Conservation (phyloP, 2,888 invertebrate species). For the Chrysolina americana region DNA sequence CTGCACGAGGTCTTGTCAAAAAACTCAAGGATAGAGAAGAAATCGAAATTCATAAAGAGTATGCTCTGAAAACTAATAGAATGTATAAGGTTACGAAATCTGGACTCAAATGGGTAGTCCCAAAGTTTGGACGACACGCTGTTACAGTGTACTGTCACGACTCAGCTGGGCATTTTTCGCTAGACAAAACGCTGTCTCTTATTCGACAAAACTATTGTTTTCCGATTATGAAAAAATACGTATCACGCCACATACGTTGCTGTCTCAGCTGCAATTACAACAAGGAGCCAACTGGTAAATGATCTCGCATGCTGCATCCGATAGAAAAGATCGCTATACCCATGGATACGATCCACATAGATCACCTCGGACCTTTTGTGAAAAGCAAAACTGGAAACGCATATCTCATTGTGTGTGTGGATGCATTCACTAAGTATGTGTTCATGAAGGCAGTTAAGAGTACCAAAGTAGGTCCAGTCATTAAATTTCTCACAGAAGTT, state of each 20-base stretch:
- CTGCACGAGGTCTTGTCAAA: constrained; percentile 1
- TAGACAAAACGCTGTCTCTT: constrained; percentile 28
- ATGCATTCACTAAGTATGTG: constrained; percentile 60
- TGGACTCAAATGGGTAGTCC: constrained; percentile 28
- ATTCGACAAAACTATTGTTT: constrained; percentile 43
- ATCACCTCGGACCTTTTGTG: constrained; percentile 40
- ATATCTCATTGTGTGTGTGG: constrained; percentile 56
- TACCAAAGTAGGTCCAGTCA: constrained; percentile 36
- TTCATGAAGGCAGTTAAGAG: constrained; percentile 50
- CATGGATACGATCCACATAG: constrained; percentile 40
- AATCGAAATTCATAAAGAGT: constrained; percentile 21
- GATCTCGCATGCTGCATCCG: constrained; percentile 28
- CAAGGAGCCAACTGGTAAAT: constrained; percentile 35
- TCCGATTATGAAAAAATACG: constrained; percentile 41
- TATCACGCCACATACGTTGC: constrained; percentile 21
- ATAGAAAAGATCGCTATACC: constrained; percentile 33
- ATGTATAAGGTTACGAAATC: constrained; percentile 3
- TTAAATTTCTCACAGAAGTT: constrained; percentile 30
- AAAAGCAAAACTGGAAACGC: constrained; percentile 10
- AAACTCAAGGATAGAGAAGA: constrained; percentile 19
- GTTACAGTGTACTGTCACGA: constrained; percentile 23
- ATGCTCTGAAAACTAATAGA: constrained; percentile 14
- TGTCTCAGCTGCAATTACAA: constrained; percentile 36
- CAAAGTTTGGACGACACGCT: neutral
- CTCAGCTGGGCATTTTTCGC: constrained; percentile 25